Base-by-base conservation (phyloP, 2,113 vertebrate species). In the Pygoscelis antarcticus region DNA sequence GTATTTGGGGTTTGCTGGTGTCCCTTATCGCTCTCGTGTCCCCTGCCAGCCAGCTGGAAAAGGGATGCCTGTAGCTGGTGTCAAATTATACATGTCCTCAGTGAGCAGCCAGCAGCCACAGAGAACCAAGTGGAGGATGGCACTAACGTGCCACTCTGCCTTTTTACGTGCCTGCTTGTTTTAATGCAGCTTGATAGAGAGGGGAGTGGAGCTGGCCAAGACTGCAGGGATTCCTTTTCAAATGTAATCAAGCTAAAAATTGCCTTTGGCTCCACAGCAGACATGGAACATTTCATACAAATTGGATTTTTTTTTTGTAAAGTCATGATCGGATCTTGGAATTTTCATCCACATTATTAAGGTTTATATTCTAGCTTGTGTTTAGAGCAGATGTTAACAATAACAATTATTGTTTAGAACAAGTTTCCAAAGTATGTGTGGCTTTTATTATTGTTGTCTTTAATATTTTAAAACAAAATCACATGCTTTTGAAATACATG, bases 211-310 rank as follows among this genome's bases (percentile, higher is more conserved):
- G 90, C 87, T 55, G 40, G 92, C 96, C 96, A 97, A 90, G 87
- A 57, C 78, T 0, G 0, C 42, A 77, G 82, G 62, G 90, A 95
- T 91, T 90, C 96, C 93, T 90, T 96, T 97, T 97, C 57, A 79
- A 14, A 95, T 80, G 95, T 94, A 97, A 83, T 87, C 92, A 93
- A 95, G 95, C 96, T 94, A 95, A 95, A 96, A 97, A 95, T 95
- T 91, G 93, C 81, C 47, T 85, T 96, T 97, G 95, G 96, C 91
- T 93, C 60, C 16, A 3, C 15, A 30, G 66, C 75, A 58, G 34
- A 13, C n/a, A 4, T 47, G 71, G 84, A 81, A 69, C 38, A 2
- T 76, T 83, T 94, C 82, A 75, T 77, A 62, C 58, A 54, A 69
- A 74, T 69, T 5, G 0, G 4, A 10, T 20, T 74, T 26, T 87